Percentiles rank a stretch among this genome's conserved stretches.
These are phyloP conservation scores for Cirrhinus molitorella DNA, from an alignment of 2,797 vertebrate species.

Conservation along the genomic window DNA sequence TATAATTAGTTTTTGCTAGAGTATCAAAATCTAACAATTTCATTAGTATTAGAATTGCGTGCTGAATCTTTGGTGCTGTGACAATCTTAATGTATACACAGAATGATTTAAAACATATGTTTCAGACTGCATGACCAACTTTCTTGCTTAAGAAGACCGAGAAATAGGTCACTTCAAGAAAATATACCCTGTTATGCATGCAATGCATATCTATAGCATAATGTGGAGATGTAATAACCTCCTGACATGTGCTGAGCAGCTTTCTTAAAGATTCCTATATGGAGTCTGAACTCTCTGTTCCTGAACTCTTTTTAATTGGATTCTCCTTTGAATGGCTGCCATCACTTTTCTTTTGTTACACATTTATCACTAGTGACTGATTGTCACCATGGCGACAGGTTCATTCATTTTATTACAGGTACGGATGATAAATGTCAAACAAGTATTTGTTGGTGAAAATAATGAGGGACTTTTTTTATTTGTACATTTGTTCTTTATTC, in stretches of 20 bases:
- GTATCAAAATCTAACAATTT: too few species aligned
- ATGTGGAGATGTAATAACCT: neutral
- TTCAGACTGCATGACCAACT: neutral
- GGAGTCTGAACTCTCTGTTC: slow-evolving; percentile 10
- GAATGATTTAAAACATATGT: neutral
- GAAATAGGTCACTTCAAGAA: neutral
- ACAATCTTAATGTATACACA: neutral
- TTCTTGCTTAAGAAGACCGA: neutral
- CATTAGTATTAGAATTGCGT: neutral
- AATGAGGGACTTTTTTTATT: neutral
- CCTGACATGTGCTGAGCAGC: slow-evolving; percentile 16
- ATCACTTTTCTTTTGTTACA: slow-evolving; percentile 24
- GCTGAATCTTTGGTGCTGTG: neutral
- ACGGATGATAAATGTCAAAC: slow-evolving; percentile 25
- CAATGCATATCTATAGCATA: neutral
- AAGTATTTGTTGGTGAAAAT: slow-evolving; percentile 3
- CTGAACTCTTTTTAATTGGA: slow-evolving; percentile 42
- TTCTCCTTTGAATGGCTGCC: slow-evolving; percentile 28
- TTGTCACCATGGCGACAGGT: slow-evolving; percentile 15
- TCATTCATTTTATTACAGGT: slow-evolving; percentile 30
- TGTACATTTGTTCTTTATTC: neutral
- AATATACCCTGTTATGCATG: neutral
- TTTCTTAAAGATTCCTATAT: neutral
- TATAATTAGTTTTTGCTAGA: too few species aligned
- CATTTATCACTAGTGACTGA: slow-evolving; percentile 31